Percentiles rank a stretch among this genome's conserved stretches.
Evolutionary conservation across 2,113 vertebrate genomes (phyloP).

Genomic region (Perccottus glenii): DNA sequence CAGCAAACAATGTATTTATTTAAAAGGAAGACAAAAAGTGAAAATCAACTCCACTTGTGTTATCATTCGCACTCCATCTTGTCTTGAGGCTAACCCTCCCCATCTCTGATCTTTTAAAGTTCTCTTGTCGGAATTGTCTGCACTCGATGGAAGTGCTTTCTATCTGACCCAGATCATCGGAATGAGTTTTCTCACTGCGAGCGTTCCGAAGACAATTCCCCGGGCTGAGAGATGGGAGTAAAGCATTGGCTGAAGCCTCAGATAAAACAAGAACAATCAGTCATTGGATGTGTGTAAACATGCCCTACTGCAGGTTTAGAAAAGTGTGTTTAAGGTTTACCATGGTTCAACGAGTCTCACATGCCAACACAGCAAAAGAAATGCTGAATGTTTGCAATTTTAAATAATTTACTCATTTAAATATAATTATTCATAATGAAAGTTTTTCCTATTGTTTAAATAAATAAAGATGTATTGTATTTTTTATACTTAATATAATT

Average conservation of each 20-base stretch:
- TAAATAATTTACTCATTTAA: too few species aligned
- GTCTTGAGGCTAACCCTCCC: conserved; percentile 29
- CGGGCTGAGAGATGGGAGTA: conserved; percentile 59
- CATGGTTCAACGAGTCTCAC: conserved; percentile 5
- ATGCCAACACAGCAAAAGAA: conserved; percentile 7
- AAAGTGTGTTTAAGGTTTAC: conserved; percentile 4
- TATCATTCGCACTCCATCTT: conserved; percentile 47
- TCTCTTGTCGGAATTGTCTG: conserved; percentile 47
- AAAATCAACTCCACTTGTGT: conserved; percentile 51
- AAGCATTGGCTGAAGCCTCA: conserved; percentile 71
- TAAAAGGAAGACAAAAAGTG: conserved; percentile 29
- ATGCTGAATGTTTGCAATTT: too few species aligned
- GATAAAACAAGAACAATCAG: conserved; percentile 75
- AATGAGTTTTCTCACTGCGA: conserved; percentile 73
- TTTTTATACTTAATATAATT: too few species aligned
- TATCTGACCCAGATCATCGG: conserved; percentile 71
- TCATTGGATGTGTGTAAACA: conserved; percentile 61
- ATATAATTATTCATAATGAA: too few species aligned
- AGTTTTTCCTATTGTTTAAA: too few species aligned
- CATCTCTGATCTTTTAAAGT: conserved; percentile 49
- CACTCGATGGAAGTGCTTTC: conserved; percentile 51
- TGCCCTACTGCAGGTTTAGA: conserved; percentile 20
- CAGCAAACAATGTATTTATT: conserved; percentile 20
- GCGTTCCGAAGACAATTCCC: conserved; percentile 65
- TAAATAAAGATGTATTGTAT: too few species aligned